A percentile compares a stretch with the other conserved stretches of the same genome.
phyloP scores from a whole-genome alignment of 2,797 vertebrate species.

The Darevskia mixta region DNA sequence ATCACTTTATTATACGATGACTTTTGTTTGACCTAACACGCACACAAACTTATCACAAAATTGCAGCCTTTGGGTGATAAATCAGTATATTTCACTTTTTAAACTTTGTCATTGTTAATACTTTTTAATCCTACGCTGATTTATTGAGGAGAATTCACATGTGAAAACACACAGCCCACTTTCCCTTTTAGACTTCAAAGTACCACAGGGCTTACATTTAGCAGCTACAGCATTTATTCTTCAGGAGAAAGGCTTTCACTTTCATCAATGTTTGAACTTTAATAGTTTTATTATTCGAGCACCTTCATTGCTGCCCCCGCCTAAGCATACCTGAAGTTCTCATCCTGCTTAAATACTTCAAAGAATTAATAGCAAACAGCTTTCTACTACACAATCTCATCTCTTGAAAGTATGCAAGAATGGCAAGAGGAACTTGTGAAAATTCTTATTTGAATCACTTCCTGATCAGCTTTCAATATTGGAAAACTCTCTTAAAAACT shows the following conservation, averaged over 20 bases:
- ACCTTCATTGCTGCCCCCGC: not conserved
- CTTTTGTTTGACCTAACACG: slow-evolving; percentile 27
- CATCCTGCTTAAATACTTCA: slow-evolving; percentile 12
- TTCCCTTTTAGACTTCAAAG: slow-evolving; percentile 33
- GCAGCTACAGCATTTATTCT: not conserved
- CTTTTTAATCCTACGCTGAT: not conserved
- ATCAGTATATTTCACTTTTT: not conserved
- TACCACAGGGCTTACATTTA: not conserved
- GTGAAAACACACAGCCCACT: not conserved
- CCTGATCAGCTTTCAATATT: not conserved
- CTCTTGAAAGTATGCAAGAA: not conserved
- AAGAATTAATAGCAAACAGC: slow-evolving; percentile 3
- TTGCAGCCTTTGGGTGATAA: slow-evolving; percentile 20
- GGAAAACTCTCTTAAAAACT: not conserved
- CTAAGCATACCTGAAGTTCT: not conserved
- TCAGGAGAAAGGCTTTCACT: not conserved
- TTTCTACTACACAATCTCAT: slow-evolving; percentile 22
- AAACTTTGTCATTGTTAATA: not conserved
- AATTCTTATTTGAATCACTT: not conserved
- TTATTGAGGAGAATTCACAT: slow-evolving; percentile 7
- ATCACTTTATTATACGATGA: slow-evolving; percentile 13
- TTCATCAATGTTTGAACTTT: slow-evolving; percentile 21
- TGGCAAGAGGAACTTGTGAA: not conserved
- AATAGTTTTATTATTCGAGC: slow-evolving; percentile 16
- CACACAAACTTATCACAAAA: slow-evolving; percentile 21